Percentiles rank a stretch among this genome's conserved stretches.
Conservation (phyloP, 2,797 vertebrate species). For the Microctenopoma stevenorrisi region DNA sequence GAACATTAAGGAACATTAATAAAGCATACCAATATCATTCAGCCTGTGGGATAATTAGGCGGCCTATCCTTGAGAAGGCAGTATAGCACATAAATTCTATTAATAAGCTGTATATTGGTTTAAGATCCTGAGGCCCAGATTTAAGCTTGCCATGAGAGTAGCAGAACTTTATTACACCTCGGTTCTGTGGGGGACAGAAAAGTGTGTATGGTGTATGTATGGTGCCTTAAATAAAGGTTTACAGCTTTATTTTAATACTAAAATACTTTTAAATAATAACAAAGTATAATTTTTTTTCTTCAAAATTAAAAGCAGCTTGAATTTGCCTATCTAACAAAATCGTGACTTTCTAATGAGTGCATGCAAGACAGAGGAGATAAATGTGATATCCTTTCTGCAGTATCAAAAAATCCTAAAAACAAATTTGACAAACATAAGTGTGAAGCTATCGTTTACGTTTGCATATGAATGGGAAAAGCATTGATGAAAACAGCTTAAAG, state of each 20-base stretch:
- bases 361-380: neutral
- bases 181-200: conserved; percentile 59
- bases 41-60: conserved; percentile 79
- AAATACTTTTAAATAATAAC: conserved; percentile 40
- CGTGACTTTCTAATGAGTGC: neutral
- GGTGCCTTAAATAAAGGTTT: conserved; percentile 55
- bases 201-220: conserved; percentile 35
- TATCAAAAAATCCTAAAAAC: neutral
- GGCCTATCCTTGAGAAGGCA: conserved; percentile 60
- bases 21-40: conserved; percentile 78
- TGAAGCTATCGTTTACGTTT: neutral
- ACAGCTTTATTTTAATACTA: conserved; percentile 34
- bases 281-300: conserved; percentile 18
- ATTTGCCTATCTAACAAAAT: conserved; percentile 32
- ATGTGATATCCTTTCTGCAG: neutral
- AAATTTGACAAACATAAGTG: neutral
- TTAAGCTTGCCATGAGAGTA: conserved; percentile 73
- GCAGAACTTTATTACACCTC: conserved; percentile 57
- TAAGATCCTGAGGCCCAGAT: conserved; percentile 69
- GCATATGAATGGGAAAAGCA: too few relatives aligned
- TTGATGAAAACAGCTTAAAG: neutral
- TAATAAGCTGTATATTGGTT: conserved; percentile 83
- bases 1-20: conserved; percentile 82
- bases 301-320: conserved; percentile 25
- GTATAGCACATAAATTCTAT: conserved; percentile 82